These are phyloP conservation scores for Drosophila oshimai DNA, from an alignment of 1,140 invertebrate species.

Conservation along the genomic window DNA sequence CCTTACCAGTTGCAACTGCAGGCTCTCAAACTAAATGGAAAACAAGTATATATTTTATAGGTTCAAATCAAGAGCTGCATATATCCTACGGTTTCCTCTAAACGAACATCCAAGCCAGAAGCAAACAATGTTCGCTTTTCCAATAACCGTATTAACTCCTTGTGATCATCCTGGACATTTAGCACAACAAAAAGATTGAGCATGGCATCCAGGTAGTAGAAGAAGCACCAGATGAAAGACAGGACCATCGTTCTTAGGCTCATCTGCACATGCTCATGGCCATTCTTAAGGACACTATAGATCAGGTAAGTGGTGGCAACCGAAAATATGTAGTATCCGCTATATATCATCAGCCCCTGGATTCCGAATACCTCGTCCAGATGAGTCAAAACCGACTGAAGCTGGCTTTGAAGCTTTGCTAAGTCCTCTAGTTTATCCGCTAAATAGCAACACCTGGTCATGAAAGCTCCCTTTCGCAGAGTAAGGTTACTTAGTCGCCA, in stretches of 20 bases:
- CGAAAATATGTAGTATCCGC: neutral
- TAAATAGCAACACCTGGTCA: slow-evolving; percentile 14
- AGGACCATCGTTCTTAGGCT: neutral
- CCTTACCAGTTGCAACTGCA: slow-evolving; percentile 16
- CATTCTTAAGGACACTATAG: neutral
- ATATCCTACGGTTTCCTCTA: slow-evolving; percentile 20
- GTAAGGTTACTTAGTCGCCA: neutral
- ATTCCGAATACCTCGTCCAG: neutral
- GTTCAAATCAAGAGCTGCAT: no score
- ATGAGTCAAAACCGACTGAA: neutral
- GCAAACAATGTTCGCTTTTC: slow-evolving; percentile 6
- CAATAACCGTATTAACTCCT: neutral
- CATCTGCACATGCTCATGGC: neutral
- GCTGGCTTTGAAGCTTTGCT: neutral
- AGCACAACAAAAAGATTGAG: neutral
- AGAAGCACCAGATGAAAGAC: neutral
- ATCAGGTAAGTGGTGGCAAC: neutral
- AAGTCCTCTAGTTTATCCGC: slow-evolving; percentile 12
- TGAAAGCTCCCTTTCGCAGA: neutral
- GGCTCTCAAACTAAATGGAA: slow-evolving; percentile 6
- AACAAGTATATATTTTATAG: no score
- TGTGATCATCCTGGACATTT: slow-evolving; percentile 3
- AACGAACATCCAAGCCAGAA: slow-evolving; percentile 5
- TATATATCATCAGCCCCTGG: neutral
- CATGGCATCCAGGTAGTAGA: neutral